Conservation (phyloP, 2,797 vertebrate species). For the Sciurus carolinensis region DNA sequence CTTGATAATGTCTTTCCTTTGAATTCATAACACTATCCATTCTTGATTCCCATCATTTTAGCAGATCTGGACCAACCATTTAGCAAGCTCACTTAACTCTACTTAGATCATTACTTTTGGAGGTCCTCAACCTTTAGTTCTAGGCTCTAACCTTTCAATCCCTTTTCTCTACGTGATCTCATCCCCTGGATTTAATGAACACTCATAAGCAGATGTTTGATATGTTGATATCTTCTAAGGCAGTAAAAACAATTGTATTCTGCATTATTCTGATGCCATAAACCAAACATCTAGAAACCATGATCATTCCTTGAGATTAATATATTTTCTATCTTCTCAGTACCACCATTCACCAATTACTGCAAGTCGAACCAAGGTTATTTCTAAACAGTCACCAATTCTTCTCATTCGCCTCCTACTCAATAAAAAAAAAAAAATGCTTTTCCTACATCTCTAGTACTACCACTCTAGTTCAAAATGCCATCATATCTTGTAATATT, state of each 20-base stretch:
- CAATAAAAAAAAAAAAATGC: background rate
- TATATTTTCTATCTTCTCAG: background rate
- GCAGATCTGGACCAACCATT: background rate
- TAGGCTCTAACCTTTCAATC: background rate
- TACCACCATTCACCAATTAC: background rate
- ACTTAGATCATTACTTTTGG: background rate
- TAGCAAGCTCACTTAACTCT: background rate
- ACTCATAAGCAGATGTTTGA: background rate
- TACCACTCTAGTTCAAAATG: background rate
- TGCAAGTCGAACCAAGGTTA: background rate
- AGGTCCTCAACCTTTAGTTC: background rate
- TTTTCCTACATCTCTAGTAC: background rate
- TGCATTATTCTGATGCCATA: background rate
- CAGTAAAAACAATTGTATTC: background rate
- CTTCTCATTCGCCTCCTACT: background rate
- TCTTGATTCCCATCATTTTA: background rate
- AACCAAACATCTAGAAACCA: background rate
- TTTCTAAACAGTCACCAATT: background rate
- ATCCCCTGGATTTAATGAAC: background rate
- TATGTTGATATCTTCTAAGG: background rate
- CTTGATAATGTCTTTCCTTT: background rate
- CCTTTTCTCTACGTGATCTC: background rate
- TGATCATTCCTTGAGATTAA: too few species aligned
- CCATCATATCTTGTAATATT: background rate
- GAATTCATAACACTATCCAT: background rate